Base-by-base conservation (phyloP, 2,797 vertebrate genomes). In the Lophius americanus region DNA sequence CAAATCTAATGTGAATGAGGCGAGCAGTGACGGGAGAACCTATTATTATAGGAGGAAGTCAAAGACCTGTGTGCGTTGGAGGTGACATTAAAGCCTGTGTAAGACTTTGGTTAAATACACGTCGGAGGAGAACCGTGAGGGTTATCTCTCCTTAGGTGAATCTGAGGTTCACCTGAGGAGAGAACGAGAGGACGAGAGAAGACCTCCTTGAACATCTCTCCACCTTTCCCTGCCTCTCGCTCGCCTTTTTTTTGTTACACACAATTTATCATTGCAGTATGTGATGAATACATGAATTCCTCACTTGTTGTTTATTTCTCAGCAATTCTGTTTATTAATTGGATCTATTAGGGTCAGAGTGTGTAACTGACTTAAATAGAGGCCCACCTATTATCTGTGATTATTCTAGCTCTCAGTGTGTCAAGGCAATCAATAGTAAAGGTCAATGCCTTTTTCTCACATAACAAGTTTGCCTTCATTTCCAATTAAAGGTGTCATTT, bases 101-200 rank as follows among this genome's bases (percentile, higher is more conserved):
- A 4, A 35, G 55, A 38, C 51, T 55, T 78, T 8, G 13, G 50
- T 55, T 76, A 48, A 64, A 65, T 71, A 14, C 46, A 49, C 60
- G 50, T 60, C 51, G 47, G 23, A 46, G 1, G 37, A 50, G 44
- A 8, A 48, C 3, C 4, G 3, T 52, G 46, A 58, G 8, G 43
- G 4, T 35, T 23, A 46, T 8, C 51, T 64, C 65, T 53, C 56
- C 53, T 60, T 51, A 7, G 14, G 51, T 67, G 63, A 54, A 68
- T 39, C 41, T 42, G 38, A 54, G 62, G 52, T 23, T 23, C 23
- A 23, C 23, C 23, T 23, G 23, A 23, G 23, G 23, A 23, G 23
- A 23, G 23, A 23, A 23, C 23, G 23, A 23, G 23, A 23, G 23
- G 23, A 23, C 23, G 23, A 23, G 23, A 23, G 23, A 23, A 23